A percentile compares a stretch with the other conserved stretches of the same genome.
phyloP scores from a whole-genome alignment of 2,888 invertebrate species.

The Trachelus troglodyta region DNA sequence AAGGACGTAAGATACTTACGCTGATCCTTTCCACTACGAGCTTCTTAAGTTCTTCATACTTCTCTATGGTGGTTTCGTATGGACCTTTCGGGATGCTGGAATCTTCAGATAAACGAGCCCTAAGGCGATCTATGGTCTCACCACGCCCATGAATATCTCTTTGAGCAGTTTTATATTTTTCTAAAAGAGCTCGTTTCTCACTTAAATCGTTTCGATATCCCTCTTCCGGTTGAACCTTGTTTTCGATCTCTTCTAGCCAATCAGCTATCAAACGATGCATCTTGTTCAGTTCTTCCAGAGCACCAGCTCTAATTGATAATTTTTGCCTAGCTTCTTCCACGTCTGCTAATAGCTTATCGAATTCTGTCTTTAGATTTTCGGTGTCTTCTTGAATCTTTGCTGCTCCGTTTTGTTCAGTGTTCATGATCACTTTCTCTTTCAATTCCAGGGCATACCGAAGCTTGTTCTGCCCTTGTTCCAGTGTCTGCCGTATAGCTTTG shows the following conservation, averaged over 20 bases:
- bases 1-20: constrained; percentile 64
- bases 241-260: constrained; percentile 91
- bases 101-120: constrained; percentile 79
- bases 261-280: constrained; percentile 82
- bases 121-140: constrained; percentile 82
- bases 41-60: constrained; percentile 78
- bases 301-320: constrained; percentile 78
- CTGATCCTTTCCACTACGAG: constrained; percentile 75
- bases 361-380: constrained; percentile 87
- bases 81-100: constrained; percentile 74
- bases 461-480: constrained; percentile 93
- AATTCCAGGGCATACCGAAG: constrained; percentile 87
- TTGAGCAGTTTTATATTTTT: constrained; percentile 86
- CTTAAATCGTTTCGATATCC: constrained; percentile 84
- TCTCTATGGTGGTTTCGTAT: constrained; percentile 77
- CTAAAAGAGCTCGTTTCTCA: constrained; percentile 89
- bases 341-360: constrained; percentile 86
- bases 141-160: constrained; percentile 85
- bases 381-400: constrained; percentile 92
- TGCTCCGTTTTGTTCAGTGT: constrained; percentile 89
- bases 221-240: constrained; percentile 82
- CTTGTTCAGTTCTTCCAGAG: constrained; percentile 90
- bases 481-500: constrained; percentile 87
- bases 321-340: constrained; percentile 83
- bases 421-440: constrained; percentile 93